phyloP scores from a whole-genome alignment of 64 coral and sea anemone species.

The Stylophora pistillata region DNA sequence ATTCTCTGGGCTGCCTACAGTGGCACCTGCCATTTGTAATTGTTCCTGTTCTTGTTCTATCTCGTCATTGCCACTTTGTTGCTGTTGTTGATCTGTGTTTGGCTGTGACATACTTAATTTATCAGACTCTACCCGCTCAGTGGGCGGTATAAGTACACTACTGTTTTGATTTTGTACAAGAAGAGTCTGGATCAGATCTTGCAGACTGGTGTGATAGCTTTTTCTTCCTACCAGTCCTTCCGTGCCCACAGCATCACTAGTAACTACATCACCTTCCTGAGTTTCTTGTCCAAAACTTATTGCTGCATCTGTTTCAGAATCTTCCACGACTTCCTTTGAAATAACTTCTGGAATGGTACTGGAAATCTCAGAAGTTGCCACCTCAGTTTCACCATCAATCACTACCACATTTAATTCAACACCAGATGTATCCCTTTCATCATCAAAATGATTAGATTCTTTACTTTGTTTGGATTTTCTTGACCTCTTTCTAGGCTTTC shows the following conservation, averaged over 20 bases:
- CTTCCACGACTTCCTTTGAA: not conserved
- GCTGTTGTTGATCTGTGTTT: conserved; percentile 3
- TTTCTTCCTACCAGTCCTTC: conserved; percentile 10
- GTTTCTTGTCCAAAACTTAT: not conserved
- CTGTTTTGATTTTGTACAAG: conserved; percentile 78
- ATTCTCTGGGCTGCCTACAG: conserved; percentile 54
- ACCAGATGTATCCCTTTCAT: conserved; percentile 3
- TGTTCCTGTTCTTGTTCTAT: conserved; percentile 5
- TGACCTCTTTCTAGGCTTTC: conserved; percentile 35
- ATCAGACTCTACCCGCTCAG: not conserved
- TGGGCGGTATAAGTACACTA: conserved; percentile 3
- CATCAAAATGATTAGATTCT: conserved; percentile 46
- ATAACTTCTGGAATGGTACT: not conserved
- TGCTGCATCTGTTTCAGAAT: not conserved
- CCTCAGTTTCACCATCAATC: conserved; percentile 59
- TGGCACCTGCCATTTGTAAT: not conserved
- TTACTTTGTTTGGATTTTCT: conserved; percentile 25
- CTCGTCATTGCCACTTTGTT: not conserved
- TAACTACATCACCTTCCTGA: not conserved
- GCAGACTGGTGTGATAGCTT: conserved; percentile 37
- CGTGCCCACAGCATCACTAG: not conserved
- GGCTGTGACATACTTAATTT: conserved; percentile 14
- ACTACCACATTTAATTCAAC: conserved; percentile 51
- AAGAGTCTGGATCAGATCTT: conserved; percentile 81
- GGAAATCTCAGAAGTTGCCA: conserved; percentile 50